Evolutionary conservation across 2,888 invertebrate genomes (phyloP).

Genomic region (Troides helena): DNA sequence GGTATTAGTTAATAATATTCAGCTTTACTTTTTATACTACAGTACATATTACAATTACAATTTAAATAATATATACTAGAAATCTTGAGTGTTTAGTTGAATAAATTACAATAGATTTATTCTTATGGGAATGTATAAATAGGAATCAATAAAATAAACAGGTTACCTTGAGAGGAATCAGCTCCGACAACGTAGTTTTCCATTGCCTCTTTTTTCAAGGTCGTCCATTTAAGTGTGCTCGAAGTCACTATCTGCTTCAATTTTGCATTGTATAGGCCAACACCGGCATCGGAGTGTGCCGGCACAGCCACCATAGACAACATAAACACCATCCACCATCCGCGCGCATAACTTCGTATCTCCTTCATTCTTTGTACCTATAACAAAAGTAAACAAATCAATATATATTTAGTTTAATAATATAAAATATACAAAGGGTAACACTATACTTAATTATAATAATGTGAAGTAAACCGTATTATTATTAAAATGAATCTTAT

Average conservation of each 20-base stretch:
- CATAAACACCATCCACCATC: constrained; percentile 67
- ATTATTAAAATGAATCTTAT: constrained; percentile 7
- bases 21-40: too few relatives aligned
- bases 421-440: too few relatives aligned
- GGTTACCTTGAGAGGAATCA: constrained; percentile 62
- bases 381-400: constrained; percentile 25
- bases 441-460: too few relatives aligned
- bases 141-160: not conserved
- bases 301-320: constrained; percentile 59
- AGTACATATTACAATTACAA: not conserved
- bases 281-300: constrained; percentile 57
- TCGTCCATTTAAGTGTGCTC: constrained; percentile 88
- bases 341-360: constrained; percentile 59
- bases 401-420: not conserved
- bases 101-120: not conserved
- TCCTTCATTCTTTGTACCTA: constrained; percentile 57
- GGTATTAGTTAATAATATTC: too few relatives aligned
- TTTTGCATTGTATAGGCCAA: constrained; percentile 66
- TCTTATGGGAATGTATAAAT: not conserved
- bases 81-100: too few relatives aligned
- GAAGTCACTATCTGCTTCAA: constrained; percentile 88
- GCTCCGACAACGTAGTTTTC: constrained; percentile 84
- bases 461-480: not conserved
- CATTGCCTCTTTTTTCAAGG: constrained; percentile 65
- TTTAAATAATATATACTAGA: not conserved